Percentiles rank a stretch among this genome's conserved stretches.
phyloP scores from a whole-genome alignment of 2,888 invertebrate species.

The Drosophila silvestris region DNA sequence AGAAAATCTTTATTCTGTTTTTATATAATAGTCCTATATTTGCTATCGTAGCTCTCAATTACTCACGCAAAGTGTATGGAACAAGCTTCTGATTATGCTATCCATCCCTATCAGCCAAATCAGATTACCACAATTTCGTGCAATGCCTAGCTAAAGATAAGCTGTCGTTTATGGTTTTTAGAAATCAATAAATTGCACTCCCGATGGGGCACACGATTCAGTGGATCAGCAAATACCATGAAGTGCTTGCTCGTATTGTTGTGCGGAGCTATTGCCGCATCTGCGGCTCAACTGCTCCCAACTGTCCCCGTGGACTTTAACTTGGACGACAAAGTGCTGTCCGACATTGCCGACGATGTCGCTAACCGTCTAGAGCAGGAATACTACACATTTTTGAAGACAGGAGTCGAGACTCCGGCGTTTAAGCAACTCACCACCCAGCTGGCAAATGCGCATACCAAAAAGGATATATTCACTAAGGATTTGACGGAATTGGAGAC shows the following conservation, averaged over 20 bases:
- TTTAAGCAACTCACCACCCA: constrained; percentile 70
- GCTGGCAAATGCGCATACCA: constrained; percentile 76
- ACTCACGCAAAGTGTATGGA: neutral
- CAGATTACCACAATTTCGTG: constrained; percentile 76
- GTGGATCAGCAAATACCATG: constrained; percentile 49
- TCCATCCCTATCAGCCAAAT: constrained; percentile 37
- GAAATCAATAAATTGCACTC: constrained; percentile 60
- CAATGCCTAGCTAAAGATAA: constrained; percentile 30
- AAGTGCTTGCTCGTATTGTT: constrained; percentile 55
- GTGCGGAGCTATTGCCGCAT: constrained; percentile 42
- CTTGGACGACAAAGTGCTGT: constrained; percentile 67
- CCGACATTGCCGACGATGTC: constrained; percentile 73
- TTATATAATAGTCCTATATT: neutral
- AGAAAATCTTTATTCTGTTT: neutral
- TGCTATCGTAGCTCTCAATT: neutral
- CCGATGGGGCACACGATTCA: constrained; percentile 17
- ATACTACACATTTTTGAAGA: constrained; percentile 72
- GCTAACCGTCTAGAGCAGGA: constrained; percentile 72
- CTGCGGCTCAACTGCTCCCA: constrained; percentile 66
- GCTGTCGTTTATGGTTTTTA: constrained; percentile 4
- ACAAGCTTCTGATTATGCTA: constrained; percentile 5
- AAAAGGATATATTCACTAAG: constrained; percentile 72
- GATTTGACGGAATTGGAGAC: constrained; percentile 68
- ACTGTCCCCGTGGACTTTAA: constrained; percentile 67
- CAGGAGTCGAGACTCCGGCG: constrained; percentile 72